Base-by-base conservation (phyloP, 2,113 vertebrate genomes). In the Corythaeola cristata region DNA sequence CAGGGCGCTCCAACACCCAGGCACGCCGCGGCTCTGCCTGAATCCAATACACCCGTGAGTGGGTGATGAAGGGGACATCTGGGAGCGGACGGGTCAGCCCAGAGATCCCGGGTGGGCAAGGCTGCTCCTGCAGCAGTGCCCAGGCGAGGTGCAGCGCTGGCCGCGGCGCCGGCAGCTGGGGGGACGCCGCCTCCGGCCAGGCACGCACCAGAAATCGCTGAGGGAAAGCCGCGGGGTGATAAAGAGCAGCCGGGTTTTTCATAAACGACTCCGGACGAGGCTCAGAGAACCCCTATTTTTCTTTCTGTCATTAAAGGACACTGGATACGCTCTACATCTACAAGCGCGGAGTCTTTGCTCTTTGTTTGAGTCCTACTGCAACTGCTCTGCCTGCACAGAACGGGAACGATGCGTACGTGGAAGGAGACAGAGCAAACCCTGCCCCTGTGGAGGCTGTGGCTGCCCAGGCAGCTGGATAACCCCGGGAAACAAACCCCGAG, bases 391-490 rank as follows among this genome's bases (percentile, higher is more conserved):
- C 41, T 15, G 50, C 32, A 30, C 2, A 0, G 62, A 27, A 35
- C 2, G 0, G 28, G 39, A n/a, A 14, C 2, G 1, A 9, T 2
- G 6, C 1, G 1, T 23, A 6, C 1, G 2, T 22, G 75, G 56
- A 72, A 39, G 82, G n/a, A 50, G 41, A 44, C n/a, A 10, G 32
- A 78, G 37, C 45, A 73, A 72, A 35, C 64, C 17, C 45, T 7
- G 41, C 37, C 58, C 44, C 14, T 71, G 19, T 26, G 15, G 41
- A 37, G n/a, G 37, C 71, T 37, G 6, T 28, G 2, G 1, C 68
- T 12, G 33, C 85, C 47, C 58, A 21, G 33, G 30, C 2, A 2
- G 28, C 39, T 12, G 50, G 35, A 10, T 24, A n/a, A 27, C 53
- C 41, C 79, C 4, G 0, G 4, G 27, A 50, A 35, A 30, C 2